Conservation (phyloP, 2,113 vertebrate species). For the Gobius niger region DNA sequence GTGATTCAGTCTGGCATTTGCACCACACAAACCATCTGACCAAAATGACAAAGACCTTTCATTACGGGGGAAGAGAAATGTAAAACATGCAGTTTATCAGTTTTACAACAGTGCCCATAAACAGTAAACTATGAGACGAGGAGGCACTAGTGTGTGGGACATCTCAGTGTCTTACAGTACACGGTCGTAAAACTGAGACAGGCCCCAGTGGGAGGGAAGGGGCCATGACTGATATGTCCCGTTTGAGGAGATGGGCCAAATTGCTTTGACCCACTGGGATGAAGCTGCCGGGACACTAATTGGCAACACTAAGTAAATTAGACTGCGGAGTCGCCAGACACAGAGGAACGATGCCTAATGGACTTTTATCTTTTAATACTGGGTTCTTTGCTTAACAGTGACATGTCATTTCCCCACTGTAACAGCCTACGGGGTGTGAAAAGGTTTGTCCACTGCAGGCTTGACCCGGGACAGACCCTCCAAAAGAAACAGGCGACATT, state of each 20-base stretch:
- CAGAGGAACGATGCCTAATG: constrained; percentile 26
- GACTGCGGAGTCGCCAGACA: constrained; percentile 24
- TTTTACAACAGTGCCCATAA: constrained; percentile 5
- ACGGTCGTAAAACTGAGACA: constrained; percentile 32
- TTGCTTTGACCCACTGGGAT: constrained; percentile 49
- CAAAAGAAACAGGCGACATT: constrained; percentile 19
- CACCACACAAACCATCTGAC: not conserved
- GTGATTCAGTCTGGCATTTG: not conserved
- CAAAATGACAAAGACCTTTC: constrained; percentile 1
- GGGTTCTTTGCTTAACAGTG: constrained; percentile 21
- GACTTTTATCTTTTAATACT: constrained; percentile 44
- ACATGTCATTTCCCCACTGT: constrained; percentile 37
- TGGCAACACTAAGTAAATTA: constrained; percentile 53
- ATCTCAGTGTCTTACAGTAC: constrained; percentile 19
- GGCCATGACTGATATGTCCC: constrained; percentile 17
- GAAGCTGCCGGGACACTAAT: constrained; percentile 24
- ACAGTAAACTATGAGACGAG: constrained; percentile 3
- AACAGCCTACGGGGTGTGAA: constrained; percentile 51
- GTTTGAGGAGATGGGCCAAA: constrained; percentile 42
- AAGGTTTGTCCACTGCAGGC: constrained; percentile 26
- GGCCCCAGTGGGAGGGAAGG: constrained; percentile 4
- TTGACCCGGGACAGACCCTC: constrained; percentile 30
- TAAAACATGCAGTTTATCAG: not conserved
- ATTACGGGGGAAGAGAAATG: not conserved
- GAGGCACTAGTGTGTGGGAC: not conserved